Conservation (phyloP, 1,140 invertebrate species). For the Leptopilina clavipes region DNA sequence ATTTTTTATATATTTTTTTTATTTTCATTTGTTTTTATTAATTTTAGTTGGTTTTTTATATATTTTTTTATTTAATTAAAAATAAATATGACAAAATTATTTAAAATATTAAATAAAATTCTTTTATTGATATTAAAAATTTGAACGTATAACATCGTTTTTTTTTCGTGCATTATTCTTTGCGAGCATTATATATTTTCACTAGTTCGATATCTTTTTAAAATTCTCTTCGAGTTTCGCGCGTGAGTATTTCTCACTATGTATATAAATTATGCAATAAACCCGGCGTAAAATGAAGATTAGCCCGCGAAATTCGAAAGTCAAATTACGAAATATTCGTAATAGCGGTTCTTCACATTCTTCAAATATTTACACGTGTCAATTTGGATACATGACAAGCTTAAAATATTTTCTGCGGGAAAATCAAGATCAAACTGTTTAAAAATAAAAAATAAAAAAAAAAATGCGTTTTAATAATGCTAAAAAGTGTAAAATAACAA, state of each 20-base stretch:
- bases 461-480: too few relatives aligned
- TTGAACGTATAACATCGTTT: neutral
- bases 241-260: neutral
- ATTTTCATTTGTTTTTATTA: too few relatives aligned
- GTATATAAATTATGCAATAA: slow-evolving; percentile 8
- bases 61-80: neutral
- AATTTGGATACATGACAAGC: neutral
- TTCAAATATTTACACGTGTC: slow-evolving; percentile 29
- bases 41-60: too few relatives aligned
- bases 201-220: neutral
- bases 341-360: neutral
- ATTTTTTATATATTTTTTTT: too few relatives aligned
- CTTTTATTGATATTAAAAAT: neutral
- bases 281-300: slow-evolving; percentile 11
- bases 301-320: slow-evolving; percentile 36
- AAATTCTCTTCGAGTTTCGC: neutral
- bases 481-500: too few relatives aligned
- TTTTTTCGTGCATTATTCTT: neutral
- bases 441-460: too few relatives aligned
- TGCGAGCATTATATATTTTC: neutral
- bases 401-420: slow-evolving; percentile 2
- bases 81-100: neutral
- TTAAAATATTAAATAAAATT: neutral
- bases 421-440: slow-evolving; percentile 37
- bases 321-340: slow-evolving; percentile 33